Evolutionary conservation across 2,797 vertebrate genomes (phyloP), one percentile per base, ranked within the genome.

Genomic region (Morus bassanus): DNA sequence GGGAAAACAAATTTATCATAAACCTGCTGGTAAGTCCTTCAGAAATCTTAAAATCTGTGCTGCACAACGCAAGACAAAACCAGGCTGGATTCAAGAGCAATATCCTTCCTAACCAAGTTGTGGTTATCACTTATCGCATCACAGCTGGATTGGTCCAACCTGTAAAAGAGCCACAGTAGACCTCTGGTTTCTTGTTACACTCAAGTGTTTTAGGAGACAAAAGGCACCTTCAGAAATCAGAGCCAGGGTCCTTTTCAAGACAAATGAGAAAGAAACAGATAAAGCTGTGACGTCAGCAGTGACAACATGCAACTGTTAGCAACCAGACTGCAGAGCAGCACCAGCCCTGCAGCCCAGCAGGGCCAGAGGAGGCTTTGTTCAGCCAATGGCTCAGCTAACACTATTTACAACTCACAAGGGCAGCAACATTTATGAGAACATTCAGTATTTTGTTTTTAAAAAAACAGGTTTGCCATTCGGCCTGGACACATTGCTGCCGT

Each of bases 211-310:
- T 19, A 53, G 50, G 54, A 70, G 43, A 92, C 89, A 88, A 94
- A 91, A 94, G 87, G 39, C 79, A 95, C 65, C 56, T 86, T 67
- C 51, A 82, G 70, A 61, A 67, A 51, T 18, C 41, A 77, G 57
- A 78, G 70, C 51, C 46, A 19, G 72, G 72, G 56, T 92, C 37
- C n/a, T 88, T 68, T 89, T 57, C 64, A 56, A 39, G 31, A 24
- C 25, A 54, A 68, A 48, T 1, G 37, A 81, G 63, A 79, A 35
- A 46, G 43, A 46, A 75, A 39, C 30, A 46, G 95, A 85, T 67
- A 75, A 94, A 65, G 22, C 0, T 1, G 78, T 63, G 88, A 90
- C 64, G 18, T 30, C 59, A 50, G 64, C n/a, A 27, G 53, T 11
- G 84, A 85, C 74, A 72, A 27, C 9, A 13, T 5, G 24, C 2